Conservation (phyloP, 2,113 vertebrate species). For the Sminthopsis crassicaudata region DNA sequence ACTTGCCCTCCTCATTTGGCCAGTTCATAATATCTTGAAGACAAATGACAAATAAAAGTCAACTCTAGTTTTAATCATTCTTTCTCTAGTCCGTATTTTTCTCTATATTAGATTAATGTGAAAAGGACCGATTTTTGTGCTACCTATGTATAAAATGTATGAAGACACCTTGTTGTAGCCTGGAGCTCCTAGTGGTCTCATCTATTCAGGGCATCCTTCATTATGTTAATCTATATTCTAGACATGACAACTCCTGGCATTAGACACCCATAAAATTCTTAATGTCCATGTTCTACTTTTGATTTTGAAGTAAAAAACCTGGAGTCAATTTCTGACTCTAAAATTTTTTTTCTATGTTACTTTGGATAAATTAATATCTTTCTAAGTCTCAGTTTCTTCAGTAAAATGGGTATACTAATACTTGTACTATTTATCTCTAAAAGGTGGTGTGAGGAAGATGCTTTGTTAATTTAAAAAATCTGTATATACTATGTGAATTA, state of each 20-base stretch:
- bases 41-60: not conserved
- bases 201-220: not conserved
- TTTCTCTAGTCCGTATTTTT: conserved; percentile 26
- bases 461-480: not conserved
- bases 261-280: not conserved
- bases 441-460: not conserved
- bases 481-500: not conserved
- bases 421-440: not conserved
- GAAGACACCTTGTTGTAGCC: not conserved
- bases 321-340: not conserved
- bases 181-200: not conserved
- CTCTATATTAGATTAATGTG: not conserved
- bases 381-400: not conserved
- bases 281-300: not conserved
- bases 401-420: not conserved
- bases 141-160: not conserved
- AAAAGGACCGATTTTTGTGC: not conserved
- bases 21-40: not conserved
- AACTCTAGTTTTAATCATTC: conserved; percentile 2
- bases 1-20: conserved; percentile 3
- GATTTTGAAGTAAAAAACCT: not conserved
- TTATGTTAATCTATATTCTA: conserved; percentile 27
- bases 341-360: not conserved
- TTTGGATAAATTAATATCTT: not conserved
- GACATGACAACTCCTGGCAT: conserved; percentile 21